phyloP scores from a whole-genome alignment of 1,140 invertebrate genomes.

The Chrysopa pallens region DNA sequence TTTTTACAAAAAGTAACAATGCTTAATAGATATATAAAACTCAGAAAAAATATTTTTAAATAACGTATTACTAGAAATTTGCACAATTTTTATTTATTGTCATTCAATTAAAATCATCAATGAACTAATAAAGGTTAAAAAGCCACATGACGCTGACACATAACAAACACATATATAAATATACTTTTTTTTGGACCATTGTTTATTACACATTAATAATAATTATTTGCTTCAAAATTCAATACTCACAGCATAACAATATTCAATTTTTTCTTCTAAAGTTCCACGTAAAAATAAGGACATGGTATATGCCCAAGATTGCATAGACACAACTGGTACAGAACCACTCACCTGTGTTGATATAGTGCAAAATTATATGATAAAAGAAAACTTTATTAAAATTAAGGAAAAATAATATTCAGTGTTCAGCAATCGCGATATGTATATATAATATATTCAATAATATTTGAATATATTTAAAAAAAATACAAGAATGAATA shows the following conservation, averaged over 20 bases:
- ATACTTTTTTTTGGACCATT: too few relatives aligned
- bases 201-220: slow-evolving; percentile 1
- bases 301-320: slow-evolving; percentile 45
- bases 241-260: slow-evolving; percentile 36
- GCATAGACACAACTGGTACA: slow-evolving; percentile 34
- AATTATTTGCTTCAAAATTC: slow-evolving; percentile 4
- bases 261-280: slow-evolving; percentile 41
- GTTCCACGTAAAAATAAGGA: slow-evolving; percentile 46
- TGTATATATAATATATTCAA: too few relatives aligned
- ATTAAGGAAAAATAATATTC: neutral
- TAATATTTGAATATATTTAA: too few relatives aligned
- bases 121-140: too few relatives aligned
- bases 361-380: slow-evolving; percentile 19
- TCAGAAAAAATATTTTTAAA: too few relatives aligned
- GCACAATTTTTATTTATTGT: too few relatives aligned
- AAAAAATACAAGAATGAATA: too few relatives aligned
- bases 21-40: too few relatives aligned
- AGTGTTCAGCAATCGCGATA: slow-evolving; percentile 6
- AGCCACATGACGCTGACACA: too few relatives aligned
- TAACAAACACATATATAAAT: slow-evolving; percentile 1
- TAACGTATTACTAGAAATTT: too few relatives aligned
- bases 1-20: too few relatives aligned
- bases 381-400: slow-evolving; percentile 3
- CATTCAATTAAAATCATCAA: neutral
- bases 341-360: slow-evolving; percentile 28